These are phyloP conservation scores for Myotis vivesi DNA, from an alignment of 2,797 vertebrate genomes.

Conservation along the genomic window DNA sequence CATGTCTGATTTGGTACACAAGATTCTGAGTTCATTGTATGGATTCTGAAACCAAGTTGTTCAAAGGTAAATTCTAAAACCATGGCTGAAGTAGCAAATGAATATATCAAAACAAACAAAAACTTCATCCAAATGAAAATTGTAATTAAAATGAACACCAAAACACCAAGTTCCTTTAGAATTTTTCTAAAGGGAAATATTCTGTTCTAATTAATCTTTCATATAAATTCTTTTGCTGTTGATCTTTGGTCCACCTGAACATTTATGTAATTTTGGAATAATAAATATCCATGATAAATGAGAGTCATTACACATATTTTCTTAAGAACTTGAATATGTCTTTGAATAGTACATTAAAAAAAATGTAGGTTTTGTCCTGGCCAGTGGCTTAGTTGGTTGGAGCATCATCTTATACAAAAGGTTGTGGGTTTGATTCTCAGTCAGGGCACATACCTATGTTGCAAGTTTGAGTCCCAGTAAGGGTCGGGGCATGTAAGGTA, in stretches of 20 bases:
- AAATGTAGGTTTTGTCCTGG: slow-evolving; percentile 22
- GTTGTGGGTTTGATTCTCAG: background rate
- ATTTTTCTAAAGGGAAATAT: slow-evolving; percentile 51
- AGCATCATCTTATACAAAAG: background rate
- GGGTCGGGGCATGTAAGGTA: background rate
- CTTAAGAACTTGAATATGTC: slow-evolving; percentile 52
- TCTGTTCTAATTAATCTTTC: slow-evolving; percentile 56
- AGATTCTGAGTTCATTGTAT: slow-evolving; percentile 31
- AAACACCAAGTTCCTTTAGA: slow-evolving; percentile 21
- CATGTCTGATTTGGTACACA: background rate
- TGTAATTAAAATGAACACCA: slow-evolving; percentile 62
- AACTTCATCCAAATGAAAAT: slow-evolving; percentile 46
- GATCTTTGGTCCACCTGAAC: slow-evolving; percentile 19
- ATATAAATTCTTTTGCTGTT: slow-evolving; percentile 50
- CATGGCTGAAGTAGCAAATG: slow-evolving; percentile 43
- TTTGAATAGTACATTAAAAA: slow-evolving; percentile 49
- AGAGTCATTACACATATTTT: background rate
- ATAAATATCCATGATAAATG: slow-evolving; percentile 63
- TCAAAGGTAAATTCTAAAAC: slow-evolving; percentile 55
- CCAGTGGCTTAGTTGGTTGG: background rate
- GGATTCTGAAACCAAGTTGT: slow-evolving; percentile 47
- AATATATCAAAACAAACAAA: slow-evolving; percentile 59
- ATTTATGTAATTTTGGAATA: slow-evolving; percentile 63
- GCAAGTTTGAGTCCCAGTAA: background rate
- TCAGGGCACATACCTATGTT: background rate